Conservation (phyloP, 2,888 invertebrate genomes). For the Julus scandinavius region DNA sequence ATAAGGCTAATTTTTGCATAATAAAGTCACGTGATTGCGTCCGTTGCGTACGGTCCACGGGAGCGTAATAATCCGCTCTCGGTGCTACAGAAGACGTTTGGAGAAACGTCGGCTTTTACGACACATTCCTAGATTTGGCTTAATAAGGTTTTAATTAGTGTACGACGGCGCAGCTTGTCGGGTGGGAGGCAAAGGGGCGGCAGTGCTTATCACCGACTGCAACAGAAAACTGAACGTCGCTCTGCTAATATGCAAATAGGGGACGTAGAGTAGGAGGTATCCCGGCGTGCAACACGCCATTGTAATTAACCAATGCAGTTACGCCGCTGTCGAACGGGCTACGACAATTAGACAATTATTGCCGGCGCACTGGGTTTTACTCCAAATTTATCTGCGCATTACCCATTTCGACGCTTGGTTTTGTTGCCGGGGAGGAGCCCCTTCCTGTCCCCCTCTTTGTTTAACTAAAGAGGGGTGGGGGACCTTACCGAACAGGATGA, state of each 20-base stretch:
- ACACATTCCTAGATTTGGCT: conserved; percentile 29
- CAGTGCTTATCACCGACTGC: not conserved
- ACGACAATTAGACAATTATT: conserved; percentile 50
- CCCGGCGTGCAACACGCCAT: conserved; percentile 45
- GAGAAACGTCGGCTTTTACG: not conserved
- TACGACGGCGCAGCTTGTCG: conserved; percentile 39
- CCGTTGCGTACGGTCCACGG: too few relatives aligned
- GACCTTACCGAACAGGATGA: not conserved
- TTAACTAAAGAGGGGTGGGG: not conserved
- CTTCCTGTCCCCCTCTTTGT: not conserved
- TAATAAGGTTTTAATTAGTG: conserved; percentile 48
- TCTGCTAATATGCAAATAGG: conserved; percentile 10
- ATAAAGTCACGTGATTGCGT: too few relatives aligned
- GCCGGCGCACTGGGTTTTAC: conserved; percentile 24
- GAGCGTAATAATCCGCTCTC: too few relatives aligned
- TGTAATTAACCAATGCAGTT: conserved; percentile 48
- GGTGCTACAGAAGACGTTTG: not conserved
- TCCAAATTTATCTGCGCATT: conserved; percentile 39
- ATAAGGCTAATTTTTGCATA: too few relatives aligned
- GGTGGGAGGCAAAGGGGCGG: not conserved
- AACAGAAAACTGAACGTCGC: not conserved
- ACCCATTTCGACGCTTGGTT: conserved; percentile 32
- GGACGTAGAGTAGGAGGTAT: conserved; percentile 5
- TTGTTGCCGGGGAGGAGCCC: not conserved
- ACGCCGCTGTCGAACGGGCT: conserved; percentile 21